Evolutionary conservation across 2,888 invertebrate genomes (phyloP).

Genomic region (Anagyrus pseudococci): DNA sequence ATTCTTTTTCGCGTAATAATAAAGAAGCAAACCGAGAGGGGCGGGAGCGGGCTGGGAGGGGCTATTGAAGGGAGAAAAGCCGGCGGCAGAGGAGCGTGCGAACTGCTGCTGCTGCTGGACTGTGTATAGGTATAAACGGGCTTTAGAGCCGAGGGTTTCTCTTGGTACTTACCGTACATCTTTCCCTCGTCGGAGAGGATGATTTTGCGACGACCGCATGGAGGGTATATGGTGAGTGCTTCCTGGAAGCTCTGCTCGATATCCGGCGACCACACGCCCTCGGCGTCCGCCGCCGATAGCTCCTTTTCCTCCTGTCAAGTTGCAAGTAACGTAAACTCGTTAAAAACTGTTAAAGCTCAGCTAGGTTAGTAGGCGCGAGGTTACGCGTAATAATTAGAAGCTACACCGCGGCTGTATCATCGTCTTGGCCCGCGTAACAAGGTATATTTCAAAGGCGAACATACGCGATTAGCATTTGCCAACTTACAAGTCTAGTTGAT

Average conservation of each 20-base stretch:
- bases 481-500: no score
- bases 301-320: slow-evolving; percentile 79
- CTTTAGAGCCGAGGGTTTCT: neutral
- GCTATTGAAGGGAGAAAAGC: neutral
- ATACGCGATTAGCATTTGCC: no score
- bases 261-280: slow-evolving; percentile 99
- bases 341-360: no score
- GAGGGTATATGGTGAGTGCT: slow-evolving; percentile 99
- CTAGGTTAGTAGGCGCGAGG: no score
- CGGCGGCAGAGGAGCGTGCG: neutral
- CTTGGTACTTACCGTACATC: slow-evolving; percentile 96
- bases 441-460: no score
- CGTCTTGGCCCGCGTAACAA: no score
- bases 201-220: slow-evolving; percentile 98
- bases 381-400: no score
- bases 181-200: slow-evolving; percentile 99
- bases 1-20: slow-evolving; percentile 23
- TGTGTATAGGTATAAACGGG: neutral
- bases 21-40: slow-evolving; percentile 2
- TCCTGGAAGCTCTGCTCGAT: slow-evolving; percentile 99
- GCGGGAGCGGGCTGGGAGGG: neutral
- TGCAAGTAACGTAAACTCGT: neutral
- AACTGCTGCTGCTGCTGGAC: no score
- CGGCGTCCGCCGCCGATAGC: slow-evolving; percentile 95
- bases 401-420: no score